Conservation (phyloP, 1,140 invertebrate genomes). For the Hypsibius dujardini region DNA sequence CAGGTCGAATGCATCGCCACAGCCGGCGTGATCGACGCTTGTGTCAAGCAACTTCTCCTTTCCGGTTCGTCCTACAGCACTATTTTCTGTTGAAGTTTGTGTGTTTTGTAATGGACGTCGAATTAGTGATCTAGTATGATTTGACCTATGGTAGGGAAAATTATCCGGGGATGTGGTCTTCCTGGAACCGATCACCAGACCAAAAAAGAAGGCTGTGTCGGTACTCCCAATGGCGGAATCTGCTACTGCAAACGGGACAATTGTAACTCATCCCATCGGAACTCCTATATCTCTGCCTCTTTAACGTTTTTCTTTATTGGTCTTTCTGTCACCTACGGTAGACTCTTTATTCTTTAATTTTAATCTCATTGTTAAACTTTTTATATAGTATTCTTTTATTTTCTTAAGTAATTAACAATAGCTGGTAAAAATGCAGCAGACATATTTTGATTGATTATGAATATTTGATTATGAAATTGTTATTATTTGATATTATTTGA, state of each 20-base stretch:
- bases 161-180: background rate
- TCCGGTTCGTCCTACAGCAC: background rate
- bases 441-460: no score
- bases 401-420: no score
- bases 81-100: background rate
- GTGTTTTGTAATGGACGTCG: background rate
- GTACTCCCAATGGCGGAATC: background rate
- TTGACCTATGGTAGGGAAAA: slow-evolving; percentile 3
- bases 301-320: no score
- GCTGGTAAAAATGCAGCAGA: no score
- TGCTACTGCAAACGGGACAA: background rate
- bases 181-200: background rate
- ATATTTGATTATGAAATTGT: no score
- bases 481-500: no score
- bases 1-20: slow-evolving; percentile 8
- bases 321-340: no score
- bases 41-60: background rate
- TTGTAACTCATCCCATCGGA: no score
- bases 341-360: no score
- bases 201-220: background rate
- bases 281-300: no score
- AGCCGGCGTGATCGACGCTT: background rate
- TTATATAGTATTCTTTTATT: no score
- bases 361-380: no score
- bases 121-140: background rate